Evolutionary conservation across 2,888 invertebrate genomes (phyloP), one percentile per base, ranked within the genome.

Genomic region (Scaptodrosophila latifasciaeformis): DNA sequence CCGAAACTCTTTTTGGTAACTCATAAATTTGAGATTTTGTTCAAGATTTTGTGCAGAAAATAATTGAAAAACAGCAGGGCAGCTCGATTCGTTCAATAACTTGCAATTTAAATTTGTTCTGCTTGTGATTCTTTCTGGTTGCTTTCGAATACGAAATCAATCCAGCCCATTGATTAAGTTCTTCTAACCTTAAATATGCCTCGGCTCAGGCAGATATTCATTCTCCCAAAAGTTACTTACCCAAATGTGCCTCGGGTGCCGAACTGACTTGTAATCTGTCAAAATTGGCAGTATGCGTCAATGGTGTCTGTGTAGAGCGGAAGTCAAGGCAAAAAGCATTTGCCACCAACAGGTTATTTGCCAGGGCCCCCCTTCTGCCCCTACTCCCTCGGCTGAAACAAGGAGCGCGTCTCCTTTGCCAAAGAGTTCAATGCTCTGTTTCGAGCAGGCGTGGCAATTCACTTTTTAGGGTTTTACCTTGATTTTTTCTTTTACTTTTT

Each of bases 201-300:
- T 17, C n/a, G 27, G 54, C 60, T 29, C 39, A 17, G n/a, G 55
- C 61, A 65, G 68, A 78, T 68, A 77, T 80, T 81, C 78, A 80
- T 80, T 76, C 75, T 76, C 81, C 77, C 78, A 78, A 76, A 75
- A 76, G n/a, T n/a, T n/a, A n/a, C 65, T 76, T 62, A 71, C 65
- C 58, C 50, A 54, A 59, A 53, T 47, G 31, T 35, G 50, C 61
- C 53, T 17, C n/a, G 27, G 54, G 62, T 29, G 45, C 45, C 39
- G 18, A n/a, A 57, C 61, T 67, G 68, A 78, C 70, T 80, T 80
- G 75, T 80, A 80, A 76, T 76, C 75, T 76, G 81, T 78, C 78
- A 78, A 76, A 75, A 76, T 80, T 76, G 68, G 70, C 62, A 59
- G 59, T 21, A 47, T 64, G 67, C 46, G 50, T 30, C 55, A 47